phyloP scores from a whole-genome alignment of 2,797 vertebrate species.

The Sebastes steindachneri region DNA sequence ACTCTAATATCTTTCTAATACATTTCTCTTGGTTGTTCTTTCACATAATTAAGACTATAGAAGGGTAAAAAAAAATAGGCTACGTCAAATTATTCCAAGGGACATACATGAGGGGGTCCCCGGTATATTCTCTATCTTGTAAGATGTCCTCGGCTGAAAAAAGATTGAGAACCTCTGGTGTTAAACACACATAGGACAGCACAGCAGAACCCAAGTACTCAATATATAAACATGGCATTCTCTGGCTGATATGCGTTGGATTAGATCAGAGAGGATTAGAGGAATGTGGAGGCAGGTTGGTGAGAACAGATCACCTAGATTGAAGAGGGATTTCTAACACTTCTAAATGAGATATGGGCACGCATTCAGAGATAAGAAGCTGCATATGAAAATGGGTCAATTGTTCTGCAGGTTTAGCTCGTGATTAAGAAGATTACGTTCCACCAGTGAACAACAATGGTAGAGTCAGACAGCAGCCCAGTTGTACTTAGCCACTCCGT shows the following conservation, averaged over 20 bases:
- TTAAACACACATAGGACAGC: neutral
- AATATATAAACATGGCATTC: constrained; percentile 50
- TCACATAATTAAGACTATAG: no score
- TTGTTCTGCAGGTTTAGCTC: constrained; percentile 80
- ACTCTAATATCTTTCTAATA: no score
- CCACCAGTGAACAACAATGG: constrained; percentile 72
- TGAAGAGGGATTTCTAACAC: constrained; percentile 78
- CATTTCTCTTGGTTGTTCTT: no score
- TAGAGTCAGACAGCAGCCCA: constrained; percentile 67
- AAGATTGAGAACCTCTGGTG: neutral
- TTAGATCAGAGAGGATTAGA: constrained; percentile 77
- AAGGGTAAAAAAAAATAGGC: no score
- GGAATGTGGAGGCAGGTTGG: constrained; percentile 67
- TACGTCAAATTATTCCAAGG: no score
- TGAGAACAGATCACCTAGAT: constrained; percentile 80
- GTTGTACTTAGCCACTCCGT: constrained; percentile 68
- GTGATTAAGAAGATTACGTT: constrained; percentile 80
- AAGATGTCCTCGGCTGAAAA: no score
- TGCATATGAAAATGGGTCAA: constrained; percentile 78
- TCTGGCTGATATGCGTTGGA: constrained; percentile 62
- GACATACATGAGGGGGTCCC: no score
- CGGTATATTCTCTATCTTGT: no score
- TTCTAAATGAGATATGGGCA: constrained; percentile 79
- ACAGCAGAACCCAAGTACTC: constrained; percentile 3
- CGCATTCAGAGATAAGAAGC: constrained; percentile 69